A percentile compares a stretch with the other conserved stretches of the same genome.
These are phyloP conservation scores for fruit fly (Drosophila melanogaster) DNA, from an alignment of 1,140 invertebrate species.

Conservation along the genomic window Release_6_plus_ISO1_MT NC_004354.4:4175501-4176000, in stretches of 20 bases:
- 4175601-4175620: slow-evolving; percentile 73
- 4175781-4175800: neutral
- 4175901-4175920: slow-evolving; percentile 26
- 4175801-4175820: slow-evolving; percentile 42
- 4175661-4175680: slow-evolving; percentile 45
- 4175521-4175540: slow-evolving; percentile 15
- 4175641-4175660: too few relatives aligned
- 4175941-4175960: neutral
- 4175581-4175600: slow-evolving; percentile 73
- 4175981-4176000: too few relatives aligned
- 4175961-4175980: too few relatives aligned
- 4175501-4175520: neutral
- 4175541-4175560: slow-evolving; percentile 56
- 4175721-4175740: slow-evolving; percentile 34
- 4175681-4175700: slow-evolving; percentile 54
- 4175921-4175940: neutral
- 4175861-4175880: slow-evolving; percentile 16
- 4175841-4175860: slow-evolving; percentile 24
- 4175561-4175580: slow-evolving; percentile 61
- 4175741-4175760: slow-evolving; percentile 70
- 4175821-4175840: slow-evolving; percentile 54
- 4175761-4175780: slow-evolving; percentile 24
- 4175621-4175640: slow-evolving; percentile 14
- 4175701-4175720: neutral
- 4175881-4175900: neutral